These are phyloP conservation scores for Catocala fraxini DNA, from an alignment of 2,888 invertebrate species.

Conservation along the genomic window DNA sequence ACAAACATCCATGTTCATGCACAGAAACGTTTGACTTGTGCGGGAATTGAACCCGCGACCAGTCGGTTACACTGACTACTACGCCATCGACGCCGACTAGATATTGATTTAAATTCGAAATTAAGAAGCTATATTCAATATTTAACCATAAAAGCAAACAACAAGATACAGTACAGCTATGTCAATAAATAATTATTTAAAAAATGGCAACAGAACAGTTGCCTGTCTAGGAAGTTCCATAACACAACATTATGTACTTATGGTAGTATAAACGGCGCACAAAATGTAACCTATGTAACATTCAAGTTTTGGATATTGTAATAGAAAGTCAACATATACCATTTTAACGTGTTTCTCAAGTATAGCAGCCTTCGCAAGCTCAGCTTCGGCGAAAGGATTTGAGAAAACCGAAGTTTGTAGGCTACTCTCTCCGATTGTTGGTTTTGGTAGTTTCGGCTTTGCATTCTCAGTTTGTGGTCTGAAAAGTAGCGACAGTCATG, in stretches of 20 bases:
- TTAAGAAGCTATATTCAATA: no score
- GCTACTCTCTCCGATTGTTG: slow-evolving; percentile 87
- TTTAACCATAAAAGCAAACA: no score
- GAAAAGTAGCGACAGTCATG: slow-evolving; percentile 29
- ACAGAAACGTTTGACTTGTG: no score
- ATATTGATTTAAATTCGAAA: no score
- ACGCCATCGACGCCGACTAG: no score
- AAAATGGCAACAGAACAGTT: no score
- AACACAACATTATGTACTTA: neutral
- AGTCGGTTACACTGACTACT: no score
- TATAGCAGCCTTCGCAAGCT: slow-evolving; percentile 94
- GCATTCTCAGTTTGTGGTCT: slow-evolving; percentile 54
- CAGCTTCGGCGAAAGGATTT: slow-evolving; percentile 95
- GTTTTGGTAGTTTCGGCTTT: slow-evolving; percentile 88
- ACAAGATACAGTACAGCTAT: no score
- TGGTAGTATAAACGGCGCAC: neutral
- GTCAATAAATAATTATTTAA: no score
- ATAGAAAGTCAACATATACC: slow-evolving; percentile 89
- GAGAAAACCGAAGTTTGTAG: slow-evolving; percentile 93
- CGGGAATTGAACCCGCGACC: no score
- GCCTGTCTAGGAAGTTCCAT: no score
- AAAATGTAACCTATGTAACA: neutral
- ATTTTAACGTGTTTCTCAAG: slow-evolving; percentile 97
- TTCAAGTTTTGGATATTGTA: slow-evolving; percentile 14
- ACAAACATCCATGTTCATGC: no score